Evolutionary conservation across 2,113 vertebrate genomes (phyloP), one percentile per base, ranked within the genome.

Genomic region (Sturnus vulgaris): DNA sequence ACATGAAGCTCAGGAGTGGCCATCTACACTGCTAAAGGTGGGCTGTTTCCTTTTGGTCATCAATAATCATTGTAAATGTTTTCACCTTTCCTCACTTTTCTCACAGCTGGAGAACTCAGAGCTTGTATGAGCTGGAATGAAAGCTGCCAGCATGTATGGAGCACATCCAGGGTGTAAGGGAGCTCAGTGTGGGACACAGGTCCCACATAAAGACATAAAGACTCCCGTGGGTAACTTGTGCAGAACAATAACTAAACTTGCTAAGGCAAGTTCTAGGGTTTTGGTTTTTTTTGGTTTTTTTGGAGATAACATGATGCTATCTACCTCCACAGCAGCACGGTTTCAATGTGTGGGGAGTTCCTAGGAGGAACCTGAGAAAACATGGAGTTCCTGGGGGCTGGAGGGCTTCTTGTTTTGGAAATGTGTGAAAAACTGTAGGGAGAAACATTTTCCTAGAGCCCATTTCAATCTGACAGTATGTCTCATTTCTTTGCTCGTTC

Each of bases 221-320:
- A 11, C 19, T 53, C 18, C 24, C 0, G 0, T 49, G 42, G 15
- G 24, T 57, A 79, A 23, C n/a, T 57, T 79, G 23, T 42, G 11
- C 25, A 69, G 39, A 60, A 23, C 18, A 35, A 59, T 65, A 79
- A 19, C 27, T 50, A 65, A n/a, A 6, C 8, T 3, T 56, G n/a
- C n/a, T n/a, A n/a, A n/a, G n/a, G 6, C 11, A 70, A 65, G 73
- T 5, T n/a, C 4, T 46, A 63, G 25, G 13, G 40, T 15, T 42
- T 42, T 42, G 40, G 40, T 5, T 6, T 24, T 25, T 25, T 17
- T 56, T 33, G 13, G 21, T 39, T 52, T 91, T 50, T n/a, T 55
- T 31, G 0, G 39, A 63, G 14, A 9, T 69, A 14, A 11, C 5
- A 4, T 56, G 55, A 18, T 70, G 12, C 5, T 69, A 24, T 59